A percentile compares a stretch with the other conserved stretches of the same genome.
Evolutionary conservation across 2,113 vertebrate species (phyloP).

Genomic region (Cyprinodon brontotheroides): DNA sequence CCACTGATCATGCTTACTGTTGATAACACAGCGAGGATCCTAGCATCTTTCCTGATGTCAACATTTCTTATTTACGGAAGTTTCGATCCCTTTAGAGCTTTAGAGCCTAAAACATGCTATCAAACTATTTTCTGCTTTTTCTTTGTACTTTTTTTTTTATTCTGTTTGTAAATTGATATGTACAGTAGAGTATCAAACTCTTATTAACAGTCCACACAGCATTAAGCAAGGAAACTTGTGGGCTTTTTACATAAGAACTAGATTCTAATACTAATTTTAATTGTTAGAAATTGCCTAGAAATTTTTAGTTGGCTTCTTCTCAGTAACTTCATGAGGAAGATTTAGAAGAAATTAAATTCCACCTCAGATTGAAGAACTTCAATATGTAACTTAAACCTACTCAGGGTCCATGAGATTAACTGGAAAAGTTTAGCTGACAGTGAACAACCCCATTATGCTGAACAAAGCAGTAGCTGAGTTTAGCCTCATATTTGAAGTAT

Average conservation of each 20-base stretch:
- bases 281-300: background rate
- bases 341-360: background rate
- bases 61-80: too few relatives aligned
- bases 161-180: too few relatives aligned
- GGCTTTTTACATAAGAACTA: background rate
- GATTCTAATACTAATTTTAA: too few relatives aligned
- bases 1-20: background rate
- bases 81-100: too few relatives aligned
- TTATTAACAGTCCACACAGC: too few relatives aligned
- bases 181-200: too few relatives aligned
- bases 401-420: background rate
- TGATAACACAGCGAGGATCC: background rate
- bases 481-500: background rate
- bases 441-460: background rate
- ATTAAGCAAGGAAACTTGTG: background rate
- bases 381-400: background rate
- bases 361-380: background rate
- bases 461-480: constrained; percentile 2
- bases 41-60: too few relatives aligned
- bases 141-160: too few relatives aligned
- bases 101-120: background rate
- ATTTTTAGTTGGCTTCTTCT: background rate
- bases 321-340: too few relatives aligned
- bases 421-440: background rate
- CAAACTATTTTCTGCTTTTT: too few relatives aligned